Conservation (phyloP, 2,113 vertebrate genomes). For the Misgurnus mizolepis region DNA sequence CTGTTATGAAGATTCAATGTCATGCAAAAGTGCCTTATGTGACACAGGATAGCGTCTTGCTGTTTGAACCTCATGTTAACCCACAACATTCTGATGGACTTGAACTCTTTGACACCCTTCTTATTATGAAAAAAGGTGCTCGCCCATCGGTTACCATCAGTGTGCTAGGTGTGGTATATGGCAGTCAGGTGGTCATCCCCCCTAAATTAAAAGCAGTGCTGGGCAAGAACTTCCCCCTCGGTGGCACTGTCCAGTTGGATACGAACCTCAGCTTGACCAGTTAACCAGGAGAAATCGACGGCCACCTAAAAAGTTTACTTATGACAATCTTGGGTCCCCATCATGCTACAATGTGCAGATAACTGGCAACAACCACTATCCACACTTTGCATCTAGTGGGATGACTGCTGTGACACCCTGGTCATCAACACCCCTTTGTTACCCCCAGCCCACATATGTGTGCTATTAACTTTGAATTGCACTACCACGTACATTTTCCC, state of each 20-base stretch:
- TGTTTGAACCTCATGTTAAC: too few species aligned
- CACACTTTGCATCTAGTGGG: not conserved
- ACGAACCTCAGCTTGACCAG: not conserved
- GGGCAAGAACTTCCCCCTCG: not conserved
- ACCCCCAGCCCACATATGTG: not conserved
- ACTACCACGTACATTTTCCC: not conserved
- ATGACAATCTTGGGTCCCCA: not conserved
- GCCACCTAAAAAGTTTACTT: not conserved
- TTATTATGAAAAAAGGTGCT: too few species aligned
- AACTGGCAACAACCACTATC: not conserved
- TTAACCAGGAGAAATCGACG: not conserved
- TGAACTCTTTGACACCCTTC: too few species aligned
- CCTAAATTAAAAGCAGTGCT: too few species aligned
- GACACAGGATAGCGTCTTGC: too few species aligned
- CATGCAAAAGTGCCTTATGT: too few species aligned
- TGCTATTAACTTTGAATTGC: not conserved
- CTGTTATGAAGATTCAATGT: too few species aligned
- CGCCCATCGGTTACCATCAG: too few species aligned
- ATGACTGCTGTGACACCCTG: not conserved
- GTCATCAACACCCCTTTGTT: not conserved
- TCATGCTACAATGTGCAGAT: conserved; percentile 1
- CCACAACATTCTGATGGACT: too few species aligned
- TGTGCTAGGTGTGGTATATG: too few species aligned
- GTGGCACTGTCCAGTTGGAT: not conserved
- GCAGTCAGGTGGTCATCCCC: too few species aligned